Conservation (phyloP, 2,797 vertebrate species). For the Malurus splendens region DNA sequence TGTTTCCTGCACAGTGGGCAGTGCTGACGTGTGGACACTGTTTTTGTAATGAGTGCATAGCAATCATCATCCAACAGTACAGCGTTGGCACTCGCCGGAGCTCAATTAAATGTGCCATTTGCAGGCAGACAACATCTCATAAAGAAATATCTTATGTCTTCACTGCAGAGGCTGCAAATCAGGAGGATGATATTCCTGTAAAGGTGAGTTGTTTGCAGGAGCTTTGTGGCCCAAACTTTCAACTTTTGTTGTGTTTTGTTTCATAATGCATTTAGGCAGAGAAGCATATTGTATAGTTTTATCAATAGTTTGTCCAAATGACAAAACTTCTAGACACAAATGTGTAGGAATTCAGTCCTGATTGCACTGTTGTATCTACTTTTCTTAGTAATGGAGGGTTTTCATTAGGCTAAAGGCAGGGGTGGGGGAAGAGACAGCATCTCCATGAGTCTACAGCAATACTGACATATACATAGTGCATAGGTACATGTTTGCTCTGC, state of each 20-base stretch:
- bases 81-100: conserved; percentile 88
- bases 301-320: not conserved
- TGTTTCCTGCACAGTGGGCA: conserved; percentile 82
- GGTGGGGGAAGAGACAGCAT: not conserved
- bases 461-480: not conserved
- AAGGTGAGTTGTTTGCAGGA: conserved; percentile 73
- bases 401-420: not conserved
- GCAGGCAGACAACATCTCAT: conserved; percentile 93
- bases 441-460: not conserved
- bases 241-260: not conserved
- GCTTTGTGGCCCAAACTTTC: not conserved
- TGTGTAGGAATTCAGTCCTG: not conserved
- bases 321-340: not conserved
- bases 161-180: conserved; percentile 84
- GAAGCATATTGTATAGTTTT: not conserved
- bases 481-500: not conserved
- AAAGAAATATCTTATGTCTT: conserved; percentile 96
- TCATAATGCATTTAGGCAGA: not conserved
- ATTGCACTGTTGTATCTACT: not conserved
- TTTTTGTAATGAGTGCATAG: conserved; percentile 94
- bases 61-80: conserved; percentile 97
- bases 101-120: conserved; percentile 95
- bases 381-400: not conserved
- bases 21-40: conserved; percentile 96
- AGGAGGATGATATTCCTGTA: conserved; percentile 91